Conservation (phyloP, 2,113 vertebrate genomes). For the Burhinus oedicnemus region DNA sequence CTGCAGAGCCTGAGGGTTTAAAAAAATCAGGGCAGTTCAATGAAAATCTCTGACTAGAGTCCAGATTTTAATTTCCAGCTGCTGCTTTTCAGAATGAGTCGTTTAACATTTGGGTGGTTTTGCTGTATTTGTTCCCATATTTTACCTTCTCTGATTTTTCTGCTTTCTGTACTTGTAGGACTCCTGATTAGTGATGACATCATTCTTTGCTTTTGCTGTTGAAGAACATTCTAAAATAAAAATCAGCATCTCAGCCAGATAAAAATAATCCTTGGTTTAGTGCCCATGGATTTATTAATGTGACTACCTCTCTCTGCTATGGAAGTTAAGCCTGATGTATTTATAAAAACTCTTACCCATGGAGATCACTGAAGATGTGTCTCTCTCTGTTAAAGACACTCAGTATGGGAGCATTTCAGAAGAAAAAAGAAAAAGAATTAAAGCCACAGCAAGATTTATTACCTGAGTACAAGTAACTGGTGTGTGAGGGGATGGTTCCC, state of each 20-base stretch:
- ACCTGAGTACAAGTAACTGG: neutral
- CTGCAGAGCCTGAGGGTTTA: neutral
- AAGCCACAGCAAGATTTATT: neutral
- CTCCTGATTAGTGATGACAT: neutral
- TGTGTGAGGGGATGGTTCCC: accelerated
- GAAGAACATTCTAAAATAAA: slow-evolving; percentile 28
- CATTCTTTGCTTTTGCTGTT: neutral
- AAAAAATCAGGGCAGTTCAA: neutral
- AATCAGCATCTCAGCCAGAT: neutral
- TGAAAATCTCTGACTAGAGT: neutral
- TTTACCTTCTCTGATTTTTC: neutral
- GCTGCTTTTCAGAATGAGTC: neutral
- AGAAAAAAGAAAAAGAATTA: neutral
- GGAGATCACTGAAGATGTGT: neutral
- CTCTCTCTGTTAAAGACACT: neutral
- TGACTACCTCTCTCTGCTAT: neutral
- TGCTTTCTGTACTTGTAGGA: neutral
- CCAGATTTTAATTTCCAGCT: neutral
- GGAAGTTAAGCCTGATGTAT: neutral
- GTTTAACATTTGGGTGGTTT: neutral
- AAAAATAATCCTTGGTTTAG: slow-evolving; percentile 39
- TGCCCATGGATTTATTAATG: slow-evolving; percentile 1
- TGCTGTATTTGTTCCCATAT: neutral
- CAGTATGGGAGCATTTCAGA: neutral
- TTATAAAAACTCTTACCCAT: neutral